phyloP scores from a whole-genome alignment of 2,888 invertebrate genomes.

The Tolmerus cingulatus region DNA sequence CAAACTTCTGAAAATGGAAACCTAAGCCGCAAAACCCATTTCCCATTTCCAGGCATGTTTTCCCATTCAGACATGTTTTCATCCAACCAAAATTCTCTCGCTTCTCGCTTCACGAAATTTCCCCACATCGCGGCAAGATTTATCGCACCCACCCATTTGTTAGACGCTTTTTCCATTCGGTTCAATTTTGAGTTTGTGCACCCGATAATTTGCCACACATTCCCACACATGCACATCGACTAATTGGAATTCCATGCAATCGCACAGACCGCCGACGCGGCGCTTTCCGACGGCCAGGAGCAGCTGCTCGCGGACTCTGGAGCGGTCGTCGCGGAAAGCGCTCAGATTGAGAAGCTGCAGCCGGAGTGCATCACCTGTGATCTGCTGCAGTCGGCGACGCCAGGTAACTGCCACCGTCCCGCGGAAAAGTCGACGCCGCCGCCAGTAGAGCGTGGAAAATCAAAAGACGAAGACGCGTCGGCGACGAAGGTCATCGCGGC shows the following conservation, averaged over 20 bases:
- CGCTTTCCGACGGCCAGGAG: constrained; percentile 53
- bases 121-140: neutral
- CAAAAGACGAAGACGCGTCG: neutral
- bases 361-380: constrained; percentile 29
- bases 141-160: neutral
- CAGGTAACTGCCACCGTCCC: neutral
- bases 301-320: constrained; percentile 49
- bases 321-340: constrained; percentile 31
- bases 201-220: neutral
- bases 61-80: neutral
- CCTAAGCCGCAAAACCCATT: neutral
- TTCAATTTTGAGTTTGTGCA: neutral
- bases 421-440: neutral
- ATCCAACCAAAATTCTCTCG: neutral
- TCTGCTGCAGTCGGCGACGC: constrained; percentile 14
- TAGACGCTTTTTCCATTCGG: neutral
- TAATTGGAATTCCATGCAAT: constrained; percentile 14
- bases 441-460: neutral
- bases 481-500: constrained; percentile 44
- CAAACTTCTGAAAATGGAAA: too few relatives aligned
- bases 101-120: neutral
- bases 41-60: neutral
- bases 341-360: neutral
- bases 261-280: constrained; percentile 53
- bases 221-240: neutral